Conservation (phyloP, 2,888 invertebrate genomes). For the Protonemura montana region DNA sequence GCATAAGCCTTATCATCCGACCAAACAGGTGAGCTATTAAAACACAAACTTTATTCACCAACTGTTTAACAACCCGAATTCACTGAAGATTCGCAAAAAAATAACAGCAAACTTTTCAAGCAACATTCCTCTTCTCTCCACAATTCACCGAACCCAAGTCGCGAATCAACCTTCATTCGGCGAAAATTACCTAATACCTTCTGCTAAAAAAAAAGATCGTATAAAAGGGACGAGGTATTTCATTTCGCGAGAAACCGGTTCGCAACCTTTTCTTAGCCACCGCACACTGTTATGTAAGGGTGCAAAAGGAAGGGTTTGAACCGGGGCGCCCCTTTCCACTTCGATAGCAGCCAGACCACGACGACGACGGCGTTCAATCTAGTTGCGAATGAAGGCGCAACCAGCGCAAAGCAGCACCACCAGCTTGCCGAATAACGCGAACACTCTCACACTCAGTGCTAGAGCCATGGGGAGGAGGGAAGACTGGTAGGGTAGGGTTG, state of each 20-base stretch:
- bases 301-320: slow-evolving; percentile 2
- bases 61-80: no score
- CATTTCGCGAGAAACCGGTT: not conserved
- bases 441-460: not conserved
- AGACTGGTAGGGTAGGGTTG: slow-evolving; percentile 36
- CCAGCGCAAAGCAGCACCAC: slow-evolving; percentile 31
- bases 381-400: slow-evolving; percentile 40
- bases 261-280: not conserved
- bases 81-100: no score
- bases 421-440: not conserved
- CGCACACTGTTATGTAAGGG: not conserved
- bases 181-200: not conserved
- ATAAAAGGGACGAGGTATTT: slow-evolving; percentile 7
- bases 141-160: not conserved
- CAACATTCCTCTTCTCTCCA: not conserved
- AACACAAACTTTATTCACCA: not conserved
- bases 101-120: not conserved
- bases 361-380: slow-evolving; percentile 3
- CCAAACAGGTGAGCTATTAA: not conserved
- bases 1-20: not conserved
- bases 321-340: not conserved
- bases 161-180: not conserved
- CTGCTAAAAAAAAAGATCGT: not conserved
- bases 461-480: not conserved
- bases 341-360: not conserved